These are phyloP conservation scores for Taurulus bubalis DNA, from an alignment of 2,113 vertebrate genomes.

Conservation along the genomic window DNA sequence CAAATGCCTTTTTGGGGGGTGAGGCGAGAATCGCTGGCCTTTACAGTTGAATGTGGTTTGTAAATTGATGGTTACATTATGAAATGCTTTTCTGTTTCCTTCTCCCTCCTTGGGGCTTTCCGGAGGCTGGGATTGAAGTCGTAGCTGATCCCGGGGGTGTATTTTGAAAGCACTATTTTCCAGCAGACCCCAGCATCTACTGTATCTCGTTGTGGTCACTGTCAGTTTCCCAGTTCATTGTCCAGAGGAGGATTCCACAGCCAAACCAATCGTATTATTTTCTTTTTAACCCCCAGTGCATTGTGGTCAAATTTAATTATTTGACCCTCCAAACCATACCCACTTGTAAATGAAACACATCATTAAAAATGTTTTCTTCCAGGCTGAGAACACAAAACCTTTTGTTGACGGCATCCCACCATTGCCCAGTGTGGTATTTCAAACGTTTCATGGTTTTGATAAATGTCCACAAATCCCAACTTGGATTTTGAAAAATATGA, in stretches of 20 bases:
- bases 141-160: constrained; percentile 35
- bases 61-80: constrained; percentile 24
- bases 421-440: constrained; percentile 36
- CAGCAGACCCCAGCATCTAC: constrained; percentile 61
- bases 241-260: constrained; percentile 50
- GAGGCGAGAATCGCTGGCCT: not conserved
- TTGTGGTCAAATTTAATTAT: constrained; percentile 66
- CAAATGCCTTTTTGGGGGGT: not conserved
- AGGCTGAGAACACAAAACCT: constrained; percentile 62
- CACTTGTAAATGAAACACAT: constrained; percentile 71
- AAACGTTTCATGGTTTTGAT: constrained; percentile 64
- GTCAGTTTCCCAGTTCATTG: constrained; percentile 68
- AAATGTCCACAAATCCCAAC: constrained; percentile 50
- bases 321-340: constrained; percentile 59
- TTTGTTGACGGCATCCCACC: constrained; percentile 60
- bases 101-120: constrained; percentile 49
- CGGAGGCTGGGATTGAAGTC: constrained; percentile 21
- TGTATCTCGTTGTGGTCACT: constrained; percentile 68
- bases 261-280: constrained; percentile 75
- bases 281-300: constrained; percentile 68
- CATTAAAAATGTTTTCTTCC: constrained; percentile 75
- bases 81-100: constrained; percentile 44
- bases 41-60: not conserved
- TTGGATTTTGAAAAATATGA: constrained; percentile 39
- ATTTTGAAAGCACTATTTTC: constrained; percentile 60